Base-by-base conservation (phyloP, 2,888 invertebrate genomes). In the Dicranocentrus wangi region DNA sequence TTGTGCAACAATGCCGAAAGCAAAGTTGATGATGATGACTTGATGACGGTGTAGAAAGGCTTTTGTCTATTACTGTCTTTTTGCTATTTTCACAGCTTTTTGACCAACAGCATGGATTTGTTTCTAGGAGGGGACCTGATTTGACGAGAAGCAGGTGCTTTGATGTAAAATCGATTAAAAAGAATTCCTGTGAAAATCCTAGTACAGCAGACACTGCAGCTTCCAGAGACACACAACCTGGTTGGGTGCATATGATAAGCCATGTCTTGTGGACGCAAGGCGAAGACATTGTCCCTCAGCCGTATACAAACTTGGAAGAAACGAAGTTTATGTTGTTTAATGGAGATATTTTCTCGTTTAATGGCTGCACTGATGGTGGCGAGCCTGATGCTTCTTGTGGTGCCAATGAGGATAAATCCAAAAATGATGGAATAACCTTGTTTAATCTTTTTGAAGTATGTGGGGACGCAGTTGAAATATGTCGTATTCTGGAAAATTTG, bases 241-340 rank as follows among this genome's bases (percentile, higher is more conserved):
- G 25, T n/a, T 28, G 28, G 17, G 51, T 86, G 7, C 81, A 83
- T 19, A 47, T 86, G n/a, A 58, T 70, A 10, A 81, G 85, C 42
- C 90, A 90, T 88, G 94, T 97, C 7, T 90, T 98, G 65, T 96
- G 97, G 94, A 93, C 95, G 89, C 95, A 97, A 90, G 97, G 82
- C n/a, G 43, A 47, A 8, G 21, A 25, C 1, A 32, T 47, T 17
- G 91, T 91, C 1, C 86, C 87, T 32, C 98, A 98, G 88, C 98
- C 98, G 0, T 85, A 90, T 13, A 70, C 91, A 27, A 91, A 92
- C 88, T 89, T 89, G 10, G 88, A 90, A 43, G 60, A 61, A n/a
- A 90, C 91, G 25, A 93, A 94, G 83, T 88, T 93, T 71, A 90
- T 98, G 73, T 88, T 96, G 23, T 96, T 94, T 90, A 98, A 98